phyloP scores from a whole-genome alignment of 2,113 vertebrate species.

The Crotalus tigris region DNA sequence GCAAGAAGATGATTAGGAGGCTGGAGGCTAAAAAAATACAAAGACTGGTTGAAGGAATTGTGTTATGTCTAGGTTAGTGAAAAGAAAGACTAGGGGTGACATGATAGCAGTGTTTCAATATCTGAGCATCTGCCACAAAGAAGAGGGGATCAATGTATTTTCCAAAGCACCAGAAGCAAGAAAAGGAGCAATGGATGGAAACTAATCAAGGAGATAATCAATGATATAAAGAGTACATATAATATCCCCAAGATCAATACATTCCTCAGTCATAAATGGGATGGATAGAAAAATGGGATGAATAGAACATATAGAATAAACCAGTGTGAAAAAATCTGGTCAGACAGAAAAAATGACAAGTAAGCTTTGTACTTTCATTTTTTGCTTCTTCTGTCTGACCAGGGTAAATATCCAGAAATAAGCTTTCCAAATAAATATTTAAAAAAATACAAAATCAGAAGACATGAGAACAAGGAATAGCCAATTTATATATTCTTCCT shows the following conservation, averaged over 20 bases:
- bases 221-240: background rate
- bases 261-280: background rate
- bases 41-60: background rate
- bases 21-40: background rate
- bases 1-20: too few species aligned
- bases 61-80: background rate
- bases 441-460: background rate
- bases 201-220: background rate
- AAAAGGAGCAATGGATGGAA: background rate
- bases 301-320: background rate
- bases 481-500: background rate
- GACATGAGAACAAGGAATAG: background rate
- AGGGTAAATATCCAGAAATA: background rate
- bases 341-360: background rate
- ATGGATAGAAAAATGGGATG: background rate
- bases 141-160: background rate
- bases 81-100: background rate
- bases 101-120: background rate
- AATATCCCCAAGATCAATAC: background rate
- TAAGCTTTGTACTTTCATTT: background rate
- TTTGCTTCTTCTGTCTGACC: background rate
- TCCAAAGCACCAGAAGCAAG: background rate
- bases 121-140: background rate
- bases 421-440: background rate
- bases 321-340: background rate